Evolutionary conservation across 2,888 invertebrate species (phyloP), one percentile per base, ranked within the genome.

Genomic region (Lasioglossum lativentre): DNA sequence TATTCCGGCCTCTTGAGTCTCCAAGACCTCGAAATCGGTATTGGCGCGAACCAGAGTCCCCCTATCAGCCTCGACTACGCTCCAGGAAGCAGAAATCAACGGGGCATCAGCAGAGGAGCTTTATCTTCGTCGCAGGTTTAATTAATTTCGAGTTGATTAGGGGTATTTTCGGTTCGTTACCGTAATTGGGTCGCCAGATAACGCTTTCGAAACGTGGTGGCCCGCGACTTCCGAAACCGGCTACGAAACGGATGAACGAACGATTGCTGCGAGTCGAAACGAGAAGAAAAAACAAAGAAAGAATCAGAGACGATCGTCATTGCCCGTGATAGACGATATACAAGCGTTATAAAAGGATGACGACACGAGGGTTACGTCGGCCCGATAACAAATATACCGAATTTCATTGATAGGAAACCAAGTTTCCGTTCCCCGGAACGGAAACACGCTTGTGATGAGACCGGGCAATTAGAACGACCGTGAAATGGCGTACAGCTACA

Each of bases 101-200:
- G 59, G 42, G 30, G 56, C 75, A 78, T 74, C 82, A 30, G 38
- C 47, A 3, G 30, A 70, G 73, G 27, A 16, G 3, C 74, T 34
- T 83, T 90, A 90, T 91, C 90, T 76, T 68, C 79, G 77, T 68
- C 47, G n/a, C 78, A 68, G 73, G 68, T 83, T 89, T 86, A 82
- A 89, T 89, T 91, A 90, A 91, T 90, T 88, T 88, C 52, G 52
- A 87, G 78, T 75, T 79, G 87, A 91, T 91, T 91, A 89, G 84
- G 80, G 71, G 66, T 56, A 74, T 80, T 87, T 90, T 90, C 34
- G 87, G 83, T 81, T 88, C 88, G 89, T 91, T 91, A 89, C 89
- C 88, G 88, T 91, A 93, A 92, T 92, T 93, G 85, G 93, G 92
- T 91, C 93, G 85, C 66, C 83, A 90, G 93, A 93, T 89, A 89